Evolutionary conservation across 2,113 vertebrate genomes (phyloP).

Genomic region (Aythya baeri): DNA sequence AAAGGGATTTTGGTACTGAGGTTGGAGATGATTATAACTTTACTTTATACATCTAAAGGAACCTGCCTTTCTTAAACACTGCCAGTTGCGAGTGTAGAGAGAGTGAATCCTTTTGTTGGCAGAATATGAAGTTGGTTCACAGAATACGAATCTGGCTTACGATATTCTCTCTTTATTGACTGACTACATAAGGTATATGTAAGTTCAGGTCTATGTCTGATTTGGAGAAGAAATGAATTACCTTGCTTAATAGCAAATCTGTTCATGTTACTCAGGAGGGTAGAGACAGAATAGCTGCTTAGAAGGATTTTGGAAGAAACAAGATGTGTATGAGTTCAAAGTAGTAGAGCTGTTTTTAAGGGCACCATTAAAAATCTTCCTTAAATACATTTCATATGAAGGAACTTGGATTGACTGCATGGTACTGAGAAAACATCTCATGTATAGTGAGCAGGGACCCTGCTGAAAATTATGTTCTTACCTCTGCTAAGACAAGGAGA

Average conservation of each 20-base stretch:
- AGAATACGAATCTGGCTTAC: neutral
- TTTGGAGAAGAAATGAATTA: neutral
- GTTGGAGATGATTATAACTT: neutral
- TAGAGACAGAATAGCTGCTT: neutral
- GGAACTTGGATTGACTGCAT: fast-evolving
- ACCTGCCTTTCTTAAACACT: neutral
- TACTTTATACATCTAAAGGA: neutral
- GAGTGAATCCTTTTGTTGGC: neutral
- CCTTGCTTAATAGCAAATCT: neutral
- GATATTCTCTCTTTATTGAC: neutral
- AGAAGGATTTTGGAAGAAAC: neutral
- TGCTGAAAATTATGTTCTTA: neutral
- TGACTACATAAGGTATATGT: neutral
- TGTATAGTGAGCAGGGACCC: neutral
- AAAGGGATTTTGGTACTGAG: neutral
- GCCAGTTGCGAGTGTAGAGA: neutral
- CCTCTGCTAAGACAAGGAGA: neutral
- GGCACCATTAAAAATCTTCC: neutral
- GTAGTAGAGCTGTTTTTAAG: neutral
- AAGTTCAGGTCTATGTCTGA: neutral
- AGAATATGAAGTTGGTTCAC: neutral
- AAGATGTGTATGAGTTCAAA: neutral
- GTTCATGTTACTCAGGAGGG: neutral
- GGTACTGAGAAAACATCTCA: neutral
- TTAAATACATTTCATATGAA: neutral